These are phyloP conservation scores for Oreortyx pictus DNA, from an alignment of 2,797 vertebrate species.

Conservation along the genomic window DNA sequence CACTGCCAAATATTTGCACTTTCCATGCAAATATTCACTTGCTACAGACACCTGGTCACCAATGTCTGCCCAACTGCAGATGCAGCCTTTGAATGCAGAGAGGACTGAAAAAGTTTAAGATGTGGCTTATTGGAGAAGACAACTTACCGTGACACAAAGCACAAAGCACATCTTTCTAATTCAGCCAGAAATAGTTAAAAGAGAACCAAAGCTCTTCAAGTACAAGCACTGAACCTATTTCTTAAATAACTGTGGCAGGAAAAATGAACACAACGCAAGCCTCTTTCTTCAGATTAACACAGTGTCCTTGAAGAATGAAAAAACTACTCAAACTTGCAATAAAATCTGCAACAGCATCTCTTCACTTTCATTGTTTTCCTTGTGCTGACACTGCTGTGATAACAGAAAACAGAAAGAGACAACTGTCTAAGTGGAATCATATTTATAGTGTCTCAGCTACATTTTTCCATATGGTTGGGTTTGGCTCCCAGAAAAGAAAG, in stretches of 20 bases:
- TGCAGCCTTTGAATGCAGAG: conserved; percentile 53
- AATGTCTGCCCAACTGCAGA: conserved; percentile 12
- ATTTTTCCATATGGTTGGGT: conserved; percentile 57
- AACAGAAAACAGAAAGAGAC: conserved; percentile 47
- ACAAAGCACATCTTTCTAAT: conserved; percentile 34
- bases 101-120: conserved; percentile 35
- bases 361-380: conserved; percentile 62
- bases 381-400: conserved; percentile 46
- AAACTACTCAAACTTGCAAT: conserved; percentile 32
- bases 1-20: not conserved
- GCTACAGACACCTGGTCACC: conserved; percentile 16
- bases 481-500: conserved; percentile 44
- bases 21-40: conserved; percentile 15
- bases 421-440: conserved; percentile 48
- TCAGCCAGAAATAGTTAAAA: conserved; percentile 57
- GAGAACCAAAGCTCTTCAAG: conserved; percentile 34
- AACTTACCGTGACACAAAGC: conserved; percentile 34
- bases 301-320: conserved; percentile 46
- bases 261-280: conserved; percentile 49
- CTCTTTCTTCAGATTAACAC: conserved; percentile 55
- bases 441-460: conserved; percentile 45
- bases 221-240: conserved; percentile 6
- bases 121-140: conserved; percentile 42
- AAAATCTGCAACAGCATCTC: conserved; percentile 48
- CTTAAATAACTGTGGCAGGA: conserved; percentile 48